A percentile compares a stretch with the other conserved stretches of the same genome.
These are phyloP conservation scores for Pampus argenteus DNA, from an alignment of 2,797 vertebrate genomes.

Conservation along the genomic window DNA sequence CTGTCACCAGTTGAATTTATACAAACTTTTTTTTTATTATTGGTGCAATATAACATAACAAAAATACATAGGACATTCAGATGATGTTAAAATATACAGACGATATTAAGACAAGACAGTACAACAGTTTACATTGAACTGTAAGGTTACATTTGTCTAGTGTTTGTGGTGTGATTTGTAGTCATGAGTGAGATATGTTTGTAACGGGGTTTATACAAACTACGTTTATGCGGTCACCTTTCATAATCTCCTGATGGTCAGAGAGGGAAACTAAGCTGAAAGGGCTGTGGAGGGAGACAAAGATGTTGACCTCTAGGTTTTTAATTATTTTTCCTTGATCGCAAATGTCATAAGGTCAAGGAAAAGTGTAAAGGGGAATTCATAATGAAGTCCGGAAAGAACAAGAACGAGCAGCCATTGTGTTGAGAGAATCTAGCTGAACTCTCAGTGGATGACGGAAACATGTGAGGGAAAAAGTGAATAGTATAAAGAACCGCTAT, in stretches of 20 bases:
- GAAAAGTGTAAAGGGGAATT: not conserved
- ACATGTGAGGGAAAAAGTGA: not conserved
- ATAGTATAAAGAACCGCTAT: not conserved
- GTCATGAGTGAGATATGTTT: too few species aligned
- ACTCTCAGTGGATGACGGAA: not conserved
- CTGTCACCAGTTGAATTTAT: not conserved
- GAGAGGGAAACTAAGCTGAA: constrained; percentile 21
- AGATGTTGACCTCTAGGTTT: not conserved
- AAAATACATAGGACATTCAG: too few species aligned
- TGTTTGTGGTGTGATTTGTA: too few species aligned
- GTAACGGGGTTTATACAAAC: too few species aligned
- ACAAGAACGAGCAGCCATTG: not conserved
- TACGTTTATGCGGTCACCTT: not conserved
- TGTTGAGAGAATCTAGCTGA: not conserved
- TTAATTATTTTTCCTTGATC: not conserved
- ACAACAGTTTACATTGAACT: too few species aligned
- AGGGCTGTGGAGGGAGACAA: not conserved
- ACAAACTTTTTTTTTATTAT: too few species aligned
- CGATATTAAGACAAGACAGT: too few species aligned
- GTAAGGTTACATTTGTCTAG: too few species aligned
- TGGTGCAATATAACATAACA: too few species aligned
- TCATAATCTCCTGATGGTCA: not conserved
- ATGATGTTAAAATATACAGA: too few species aligned
- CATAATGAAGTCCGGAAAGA: not conserved
- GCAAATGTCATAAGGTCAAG: not conserved